phyloP scores from a whole-genome alignment of 2,113 vertebrate genomes.

The Candoia aspera region DNA sequence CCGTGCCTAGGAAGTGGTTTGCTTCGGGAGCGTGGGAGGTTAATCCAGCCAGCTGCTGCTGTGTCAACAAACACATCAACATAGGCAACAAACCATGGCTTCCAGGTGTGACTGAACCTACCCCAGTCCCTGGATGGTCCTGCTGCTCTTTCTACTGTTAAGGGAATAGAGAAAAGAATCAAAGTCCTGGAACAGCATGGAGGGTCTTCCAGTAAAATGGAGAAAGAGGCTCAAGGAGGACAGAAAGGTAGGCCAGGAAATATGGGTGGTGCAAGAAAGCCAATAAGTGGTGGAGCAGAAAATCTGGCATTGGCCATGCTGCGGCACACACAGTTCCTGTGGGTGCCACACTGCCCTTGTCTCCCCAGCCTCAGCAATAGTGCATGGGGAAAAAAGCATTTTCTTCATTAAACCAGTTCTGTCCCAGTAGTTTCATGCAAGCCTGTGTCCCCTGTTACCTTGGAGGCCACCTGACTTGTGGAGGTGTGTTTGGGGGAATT shows the following conservation, averaged over 20 bases:
- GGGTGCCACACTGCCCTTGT: neutral
- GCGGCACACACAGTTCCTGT: neutral
- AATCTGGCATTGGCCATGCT: neutral
- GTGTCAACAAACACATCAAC: neutral
- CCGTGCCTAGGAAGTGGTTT: too few relatives aligned
- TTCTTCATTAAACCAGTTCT: neutral
- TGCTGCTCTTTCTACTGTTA: neutral
- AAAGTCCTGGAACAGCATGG: too few relatives aligned
- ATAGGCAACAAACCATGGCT: neutral
- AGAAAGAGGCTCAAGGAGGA: too few relatives aligned
- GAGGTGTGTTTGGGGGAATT: neutral
- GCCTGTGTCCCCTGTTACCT: neutral
- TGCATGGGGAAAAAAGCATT: neutral
- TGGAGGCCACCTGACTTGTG: neutral
- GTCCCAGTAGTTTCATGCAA: neutral
- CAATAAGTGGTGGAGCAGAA: neutral
- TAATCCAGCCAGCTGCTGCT: neutral
- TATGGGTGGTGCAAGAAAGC: neutral
- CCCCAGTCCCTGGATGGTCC: neutral
- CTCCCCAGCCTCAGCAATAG: neutral
- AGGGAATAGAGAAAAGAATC: too few relatives aligned
- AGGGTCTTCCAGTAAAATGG: too few relatives aligned
- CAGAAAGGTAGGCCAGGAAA: too few relatives aligned
- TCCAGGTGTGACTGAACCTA: neutral
- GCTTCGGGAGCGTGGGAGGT: neutral